Evolutionary conservation across 2,888 invertebrate species (phyloP).

Genomic region (Caenorhabditis becei): DNA sequence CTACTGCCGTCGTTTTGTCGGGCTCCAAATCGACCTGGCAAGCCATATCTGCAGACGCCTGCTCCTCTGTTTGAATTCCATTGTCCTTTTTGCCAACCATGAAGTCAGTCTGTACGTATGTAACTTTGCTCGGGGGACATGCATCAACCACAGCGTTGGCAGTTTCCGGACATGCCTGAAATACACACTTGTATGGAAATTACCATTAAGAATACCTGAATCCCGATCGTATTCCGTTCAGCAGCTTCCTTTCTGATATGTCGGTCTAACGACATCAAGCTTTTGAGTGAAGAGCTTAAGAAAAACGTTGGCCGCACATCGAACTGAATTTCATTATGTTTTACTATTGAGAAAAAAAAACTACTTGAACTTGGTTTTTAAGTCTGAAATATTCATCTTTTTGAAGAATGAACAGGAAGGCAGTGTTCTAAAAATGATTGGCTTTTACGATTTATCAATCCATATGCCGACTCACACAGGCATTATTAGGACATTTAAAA

Average conservation of each 20-base stretch:
- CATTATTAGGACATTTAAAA: constrained; percentile 24
- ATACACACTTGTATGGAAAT: background rate
- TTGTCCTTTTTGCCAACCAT: constrained; percentile 12
- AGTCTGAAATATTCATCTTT: constrained; percentile 4
- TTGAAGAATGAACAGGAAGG: constrained; percentile 31
- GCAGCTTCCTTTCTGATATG: background rate
- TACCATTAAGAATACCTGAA: constrained; percentile 15
- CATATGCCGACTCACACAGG: constrained; percentile 22
- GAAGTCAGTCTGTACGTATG: constrained; percentile 25
- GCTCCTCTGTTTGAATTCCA: constrained; percentile 2
- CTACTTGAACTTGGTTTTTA: constrained; percentile 20
- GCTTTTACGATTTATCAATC: too few relatives aligned
- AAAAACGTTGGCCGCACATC: constrained; percentile 25
- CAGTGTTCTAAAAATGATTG: constrained; percentile 23
- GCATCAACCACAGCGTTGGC: constrained; percentile 4
- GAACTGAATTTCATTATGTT: background rate
- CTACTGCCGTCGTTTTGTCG: too few relatives aligned
- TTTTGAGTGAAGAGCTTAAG: constrained; percentile 17
- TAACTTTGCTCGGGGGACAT: background rate
- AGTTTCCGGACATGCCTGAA: constrained; percentile 18
- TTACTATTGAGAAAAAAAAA: background rate
- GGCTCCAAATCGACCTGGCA: background rate
- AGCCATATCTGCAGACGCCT: background rate
- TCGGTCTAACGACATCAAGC: constrained; percentile 1
- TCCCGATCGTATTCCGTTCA: constrained; percentile 6